Base-by-base conservation (phyloP, 2,113 vertebrate genomes). In the Chelonoidis abingdonii region DNA sequence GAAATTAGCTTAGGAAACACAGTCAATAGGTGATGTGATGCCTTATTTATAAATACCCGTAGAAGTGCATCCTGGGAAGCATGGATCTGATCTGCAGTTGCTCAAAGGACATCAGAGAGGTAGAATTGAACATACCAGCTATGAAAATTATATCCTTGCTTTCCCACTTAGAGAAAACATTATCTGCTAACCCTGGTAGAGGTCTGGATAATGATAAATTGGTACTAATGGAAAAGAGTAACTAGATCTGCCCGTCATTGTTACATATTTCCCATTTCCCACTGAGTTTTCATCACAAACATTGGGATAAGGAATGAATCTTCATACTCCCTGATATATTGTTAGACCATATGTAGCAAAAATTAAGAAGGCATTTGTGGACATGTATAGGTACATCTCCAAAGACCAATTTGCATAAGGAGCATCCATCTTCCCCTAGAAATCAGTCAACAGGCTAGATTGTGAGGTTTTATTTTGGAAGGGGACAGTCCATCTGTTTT, bases 131-230 rank as follows among this genome's bases (percentile, higher is more conserved):
- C 81, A 96, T 72, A 97, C 89, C 96, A 88, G 83, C 92, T 38
- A 47, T 86, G 88, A 82, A 96, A 97, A 97, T 96, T 69, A 91
- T 35, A 94, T 80, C 93, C 87, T 97, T 97, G 84, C 78, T 83
- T 93, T 93, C 22, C 87, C 95, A 94, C 88, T 95, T 75, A 90
- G 89, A 91, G 65, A 72, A 91, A 96, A 83, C 79, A 59, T 94
- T 84, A 84, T 86, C 91, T 10, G 7, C 57, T 95, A 89, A 82
- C 90, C 80, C 89, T 49, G 53, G n/a, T 5, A 49, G 87, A 95
- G 94, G 85, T 85, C 91, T 21, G 8, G 85, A 80, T 94, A 83
- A 72, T 53, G 90, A 89, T 50, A 81, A 89, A 94, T 84, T 95
- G 88, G 81, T 86, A 52, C 83, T 96, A 47, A 94, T 88, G 89